These are phyloP conservation scores for Pseudomyrmex flavicornis DNA, from an alignment of 1,140 invertebrate species.

Conservation along the genomic window DNA sequence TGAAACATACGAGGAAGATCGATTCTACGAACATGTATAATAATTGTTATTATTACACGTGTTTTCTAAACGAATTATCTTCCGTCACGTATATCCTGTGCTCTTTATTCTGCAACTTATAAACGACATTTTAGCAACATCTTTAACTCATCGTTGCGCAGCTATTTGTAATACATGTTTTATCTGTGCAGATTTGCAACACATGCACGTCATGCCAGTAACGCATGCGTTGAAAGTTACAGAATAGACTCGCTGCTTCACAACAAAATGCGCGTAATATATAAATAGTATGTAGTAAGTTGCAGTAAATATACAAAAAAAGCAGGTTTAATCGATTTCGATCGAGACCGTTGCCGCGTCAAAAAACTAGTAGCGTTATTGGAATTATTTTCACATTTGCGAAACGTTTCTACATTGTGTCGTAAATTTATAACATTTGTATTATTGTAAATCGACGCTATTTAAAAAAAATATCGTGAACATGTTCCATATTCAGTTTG, in stretches of 20 bases:
- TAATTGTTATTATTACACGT: neutral
- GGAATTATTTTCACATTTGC: conserved; percentile 58
- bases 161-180: no score
- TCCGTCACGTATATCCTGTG: neutral
- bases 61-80: conserved; percentile 34
- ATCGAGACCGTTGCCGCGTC: conserved; percentile 38
- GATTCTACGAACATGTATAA: conserved; percentile 14
- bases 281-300: conserved; percentile 61
- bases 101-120: no score
- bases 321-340: conserved; percentile 44
- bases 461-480: conserved; percentile 56
- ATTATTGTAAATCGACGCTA: conserved; percentile 59
- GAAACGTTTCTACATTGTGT: conserved; percentile 50
- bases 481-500: conserved; percentile 5
- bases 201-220: no score
- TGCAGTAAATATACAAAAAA: conserved; percentile 68
- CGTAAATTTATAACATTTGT: conserved; percentile 33
- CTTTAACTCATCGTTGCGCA: no score
- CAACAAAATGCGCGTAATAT: conserved; percentile 65
- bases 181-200: no score
- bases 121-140: no score
- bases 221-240: no score
- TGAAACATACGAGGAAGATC: conserved; percentile 10
- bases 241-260: conserved; percentile 14
- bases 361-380: conserved; percentile 53